Conservation (phyloP, 2,888 invertebrate genomes). For the Pammene fasciana region DNA sequence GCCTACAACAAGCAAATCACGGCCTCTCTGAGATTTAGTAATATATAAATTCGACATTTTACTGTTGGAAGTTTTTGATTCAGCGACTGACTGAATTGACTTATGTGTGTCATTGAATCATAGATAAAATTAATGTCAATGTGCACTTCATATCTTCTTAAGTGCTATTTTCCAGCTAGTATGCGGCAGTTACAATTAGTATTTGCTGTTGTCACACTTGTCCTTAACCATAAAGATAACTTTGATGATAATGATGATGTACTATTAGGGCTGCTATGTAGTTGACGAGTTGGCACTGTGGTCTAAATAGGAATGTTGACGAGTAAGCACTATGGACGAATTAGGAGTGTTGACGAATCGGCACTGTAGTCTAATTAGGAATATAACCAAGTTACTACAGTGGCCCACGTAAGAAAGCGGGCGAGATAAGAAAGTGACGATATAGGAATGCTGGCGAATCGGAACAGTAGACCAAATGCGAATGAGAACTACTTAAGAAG, state of each 20-base stretch:
- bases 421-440: conserved; percentile 11
- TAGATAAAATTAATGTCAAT: too few species aligned
- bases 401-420: conserved; percentile 1
- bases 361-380: conserved; percentile 3
- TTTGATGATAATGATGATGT: too few species aligned
- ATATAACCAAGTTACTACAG: neutral
- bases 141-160: too few species aligned
- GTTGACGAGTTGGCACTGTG: conserved; percentile 1
- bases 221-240: too few species aligned
- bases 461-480: conserved; percentile 19
- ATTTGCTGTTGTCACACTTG: too few species aligned
- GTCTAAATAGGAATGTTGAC: conserved; percentile 6
- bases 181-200: too few species aligned
- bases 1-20: neutral
- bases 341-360: neutral
- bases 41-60: neutral
- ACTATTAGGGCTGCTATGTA: neutral
- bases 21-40: conserved; percentile 1
- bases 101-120: too few species aligned
- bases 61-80: too few species aligned
- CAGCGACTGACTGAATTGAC: too few species aligned
- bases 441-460: conserved; percentile 19
- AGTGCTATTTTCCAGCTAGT: too few species aligned
- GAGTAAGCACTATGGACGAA: neutral
- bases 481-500: conserved; percentile 11